These are phyloP conservation scores for Drosophila formosana DNA, from an alignment of 2,888 invertebrate genomes.

Conservation along the genomic window DNA sequence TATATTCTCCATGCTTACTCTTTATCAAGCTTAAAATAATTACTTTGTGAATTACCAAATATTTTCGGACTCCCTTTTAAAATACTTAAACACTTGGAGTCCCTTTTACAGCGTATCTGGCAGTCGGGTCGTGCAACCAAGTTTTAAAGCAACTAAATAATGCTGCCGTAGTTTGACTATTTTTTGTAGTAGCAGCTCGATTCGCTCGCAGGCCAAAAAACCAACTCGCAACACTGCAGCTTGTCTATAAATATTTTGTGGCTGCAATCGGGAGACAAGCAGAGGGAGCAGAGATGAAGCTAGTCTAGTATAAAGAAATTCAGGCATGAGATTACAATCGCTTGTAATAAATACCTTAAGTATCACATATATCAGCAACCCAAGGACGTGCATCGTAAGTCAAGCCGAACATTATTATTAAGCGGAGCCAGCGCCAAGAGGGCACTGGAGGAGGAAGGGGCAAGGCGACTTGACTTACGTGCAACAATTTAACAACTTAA, in stretches of 20 bases:
- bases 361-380: conserved; percentile 83
- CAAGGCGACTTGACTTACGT: conserved; percentile 77
- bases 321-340: conserved; percentile 81
- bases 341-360: conserved; percentile 84
- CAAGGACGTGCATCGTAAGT: conserved; percentile 82
- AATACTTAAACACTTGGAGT: too few relatives aligned
- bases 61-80: too few relatives aligned
- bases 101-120: conserved; percentile 18
- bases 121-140: not conserved
- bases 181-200: conserved; percentile 22
- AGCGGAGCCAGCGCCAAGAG: conserved; percentile 47
- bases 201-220: conserved; percentile 48
- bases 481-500: conserved; percentile 84
- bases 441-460: not conserved
- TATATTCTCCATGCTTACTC: too few relatives aligned
- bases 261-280: not conserved
- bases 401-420: conserved; percentile 79
- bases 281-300: conserved; percentile 3
- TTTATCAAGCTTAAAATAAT: too few relatives aligned
- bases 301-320: conserved; percentile 62
- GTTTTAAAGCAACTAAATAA: not conserved
- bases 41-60: too few relatives aligned
- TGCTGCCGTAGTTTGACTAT: conserved; percentile 10
- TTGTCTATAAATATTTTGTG: conserved; percentile 74
- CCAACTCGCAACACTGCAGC: conserved; percentile 27